phyloP scores from a whole-genome alignment of 2,888 invertebrate species.

The Drosophila robusta region DNA sequence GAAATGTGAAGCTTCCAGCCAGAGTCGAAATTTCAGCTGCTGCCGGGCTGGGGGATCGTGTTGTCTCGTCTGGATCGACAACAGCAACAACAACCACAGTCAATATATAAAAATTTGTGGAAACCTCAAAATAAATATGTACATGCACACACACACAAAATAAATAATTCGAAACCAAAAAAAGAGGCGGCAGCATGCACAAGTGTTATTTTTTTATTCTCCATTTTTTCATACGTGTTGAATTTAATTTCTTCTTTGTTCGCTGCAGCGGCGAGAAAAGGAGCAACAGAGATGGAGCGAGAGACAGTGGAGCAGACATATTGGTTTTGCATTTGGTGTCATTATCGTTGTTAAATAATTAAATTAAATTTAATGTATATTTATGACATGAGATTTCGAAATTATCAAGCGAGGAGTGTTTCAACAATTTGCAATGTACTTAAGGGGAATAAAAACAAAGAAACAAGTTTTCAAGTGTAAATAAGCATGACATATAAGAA shows the following conservation, averaged over 20 bases:
- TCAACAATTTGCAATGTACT: slow-evolving; percentile 21
- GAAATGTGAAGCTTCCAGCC: slow-evolving; percentile 56
- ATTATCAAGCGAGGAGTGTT: slow-evolving; percentile 34
- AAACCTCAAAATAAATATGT: slow-evolving; percentile 61
- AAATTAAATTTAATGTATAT: slow-evolving; percentile 41
- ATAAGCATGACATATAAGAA: slow-evolving; percentile 21
- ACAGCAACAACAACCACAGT: slow-evolving; percentile 66
- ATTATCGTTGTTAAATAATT: slow-evolving; percentile 47
- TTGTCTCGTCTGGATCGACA: slow-evolving; percentile 43
- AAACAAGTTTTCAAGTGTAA: slow-evolving; percentile 50
- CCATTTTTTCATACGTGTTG: slow-evolving; percentile 30
- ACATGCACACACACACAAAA: slow-evolving; percentile 12
- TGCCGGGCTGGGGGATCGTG: slow-evolving; percentile 43
- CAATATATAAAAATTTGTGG: slow-evolving; percentile 64
- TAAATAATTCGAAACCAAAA: slow-evolving; percentile 27
- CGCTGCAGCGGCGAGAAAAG: slow-evolving; percentile 34
- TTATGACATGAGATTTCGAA: slow-evolving; percentile 33
- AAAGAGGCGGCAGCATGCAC: slow-evolving; percentile 52
- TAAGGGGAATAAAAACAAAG: background rate
- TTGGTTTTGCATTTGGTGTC: slow-evolving; percentile 47
- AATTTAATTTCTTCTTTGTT: slow-evolving; percentile 63
- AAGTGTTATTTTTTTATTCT: slow-evolving; percentile 55
- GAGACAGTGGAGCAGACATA: slow-evolving; percentile 17
- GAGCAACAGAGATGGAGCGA: slow-evolving; percentile 1
- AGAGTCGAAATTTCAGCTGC: slow-evolving; percentile 60